Base-by-base conservation (phyloP, 2,888 invertebrate genomes). In the Litoditis marina region DNA sequence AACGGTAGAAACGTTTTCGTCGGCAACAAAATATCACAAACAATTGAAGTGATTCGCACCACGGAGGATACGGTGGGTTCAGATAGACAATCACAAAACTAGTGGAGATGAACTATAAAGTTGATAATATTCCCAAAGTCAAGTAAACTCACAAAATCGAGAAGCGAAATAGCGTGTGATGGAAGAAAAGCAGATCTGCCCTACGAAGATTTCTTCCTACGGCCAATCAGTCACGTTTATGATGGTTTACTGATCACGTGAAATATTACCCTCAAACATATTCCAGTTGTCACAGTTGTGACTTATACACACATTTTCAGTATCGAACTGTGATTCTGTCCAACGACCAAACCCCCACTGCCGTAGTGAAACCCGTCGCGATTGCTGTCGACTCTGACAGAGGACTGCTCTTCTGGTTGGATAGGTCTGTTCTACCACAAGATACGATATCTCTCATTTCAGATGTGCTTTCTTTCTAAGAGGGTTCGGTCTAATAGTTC, bases 381-480 rank as follows among this genome's bases (percentile, higher is more conserved):
- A 88, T 98, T 65, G 91, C 90, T 60, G 86, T 98, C 34, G 93
- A 96, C 85, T 94, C 96, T 0, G 88, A 88, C n/a, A 91, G 91
- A 77, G 96, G 96, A 32, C 90, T 90, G 85, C 85, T 94, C 31
- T 98, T 92, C 85, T 98, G 96, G 96, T 88, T 94, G 11, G 98
- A 98, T 82, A 19, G 44, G 44, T 44, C 25, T 8, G 44, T n/a
- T 13, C 25, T n/a, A n/a, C n/a, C n/a, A n/a, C n/a, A n/a, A n/a
- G n/a, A n/a, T n/a, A n/a, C n/a, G n/a, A n/a, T n/a, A n/a, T n/a
- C n/a, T n/a, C n/a, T n/a, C n/a, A n/a, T n/a, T n/a, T n/a, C n/a
- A n/a, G n/a, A n/a, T n/a, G n/a, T n/a, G n/a, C n/a, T n/a, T n/a
- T n/a, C n/a, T n/a, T n/a, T n/a, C n/a, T n/a, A n/a, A n/a, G n/a